phyloP scores from a whole-genome alignment of 1,140 invertebrate species.

The Camponotus floridanus region DNA sequence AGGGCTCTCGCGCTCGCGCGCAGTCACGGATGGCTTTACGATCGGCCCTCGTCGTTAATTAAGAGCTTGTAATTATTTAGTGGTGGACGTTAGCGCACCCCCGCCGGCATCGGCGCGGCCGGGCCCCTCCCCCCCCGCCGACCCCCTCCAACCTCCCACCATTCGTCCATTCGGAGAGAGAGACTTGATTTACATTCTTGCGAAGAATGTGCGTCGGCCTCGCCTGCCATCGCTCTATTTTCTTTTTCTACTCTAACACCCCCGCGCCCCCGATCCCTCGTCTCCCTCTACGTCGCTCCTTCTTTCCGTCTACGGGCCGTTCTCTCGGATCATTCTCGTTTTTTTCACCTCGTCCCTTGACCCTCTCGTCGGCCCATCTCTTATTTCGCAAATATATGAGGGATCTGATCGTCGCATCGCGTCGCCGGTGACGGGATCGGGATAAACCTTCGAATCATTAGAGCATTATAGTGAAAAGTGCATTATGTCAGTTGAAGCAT shows the following conservation, averaged over 20 bases:
- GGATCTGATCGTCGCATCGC: background rate
- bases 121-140: slow-evolving; percentile 62
- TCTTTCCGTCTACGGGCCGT: background rate
- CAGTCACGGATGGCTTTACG: slow-evolving; percentile 84
- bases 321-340: slow-evolving; percentile 22
- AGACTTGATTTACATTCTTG: slow-evolving; percentile 82
- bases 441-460: background rate
- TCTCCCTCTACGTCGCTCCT: background rate
- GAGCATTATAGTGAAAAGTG: background rate
- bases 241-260: slow-evolving; percentile 66
- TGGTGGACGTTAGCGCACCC: slow-evolving; percentile 84
- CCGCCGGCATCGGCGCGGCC: slow-evolving; percentile 82
- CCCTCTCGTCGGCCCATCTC: slow-evolving; percentile 33
- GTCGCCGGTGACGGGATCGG: slow-evolving; percentile 8
- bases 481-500: background rate
- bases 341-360: slow-evolving; percentile 39
- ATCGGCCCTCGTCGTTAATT: slow-evolving; percentile 85
- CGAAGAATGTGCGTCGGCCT: slow-evolving; percentile 76
- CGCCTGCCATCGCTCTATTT: slow-evolving; percentile 71
- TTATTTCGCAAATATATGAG: slow-evolving; percentile 47
- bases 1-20: slow-evolving; percentile 31
- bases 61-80: slow-evolving; percentile 86
- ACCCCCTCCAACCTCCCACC: slow-evolving; percentile 22
- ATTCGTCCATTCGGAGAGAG: slow-evolving; percentile 11
- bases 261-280: background rate